Evolutionary conservation across 1,140 invertebrate species (phyloP), one percentile per base, ranked within the genome.

Genomic region (Caenorhabditis elegans): DNA sequence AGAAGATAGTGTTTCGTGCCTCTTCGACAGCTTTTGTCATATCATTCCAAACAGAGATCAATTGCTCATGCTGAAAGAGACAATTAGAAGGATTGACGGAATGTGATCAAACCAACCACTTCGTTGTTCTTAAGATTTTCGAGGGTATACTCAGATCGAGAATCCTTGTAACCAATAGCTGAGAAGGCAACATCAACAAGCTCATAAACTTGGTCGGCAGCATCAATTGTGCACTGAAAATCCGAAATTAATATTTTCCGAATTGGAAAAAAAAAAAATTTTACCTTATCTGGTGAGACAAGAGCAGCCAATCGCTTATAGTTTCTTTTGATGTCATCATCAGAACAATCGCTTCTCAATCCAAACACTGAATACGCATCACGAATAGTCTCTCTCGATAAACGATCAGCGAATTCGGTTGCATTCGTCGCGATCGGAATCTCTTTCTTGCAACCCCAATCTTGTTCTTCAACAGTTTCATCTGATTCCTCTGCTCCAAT

Each of bases 271-370:
- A 17, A 1, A 0, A 13, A 3, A 0, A 17, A 34, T 11, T n/a
- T 13, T 34, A 70, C 60, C 34, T 70, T 70, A 70, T 70, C 60
- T 39, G 60, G 60, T 10, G 60, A 70, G 26, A 70, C 60, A 39
- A 97, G 92, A 87, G 96, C 94, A 3, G 95, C 95, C 91, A 97
- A 95, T 85, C 94, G 92, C 87, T 94, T 94, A 89, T 96, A 97
- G 92, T 97, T 96, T 86, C 94, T 94, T 87, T 95, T 95, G 86
- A 97, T 96, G 86, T 96, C 95, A 86, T 97, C 95, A 88, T 97
- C 95, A 22, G 94, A 93, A 88, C 95, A 95, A 55, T 94, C 93
- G 55, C 93, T 93, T 51, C 94, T 93, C 3, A 97, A 94, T 49
- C 94, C 96, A 80, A 95, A 91, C 91, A 96, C 95, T 91, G 94